A percentile compares a stretch with the other conserved stretches of the same genome.
These are phyloP conservation scores for Cairina moschata DNA, from an alignment of 2,113 vertebrate species.

Conservation along the genomic window DNA sequence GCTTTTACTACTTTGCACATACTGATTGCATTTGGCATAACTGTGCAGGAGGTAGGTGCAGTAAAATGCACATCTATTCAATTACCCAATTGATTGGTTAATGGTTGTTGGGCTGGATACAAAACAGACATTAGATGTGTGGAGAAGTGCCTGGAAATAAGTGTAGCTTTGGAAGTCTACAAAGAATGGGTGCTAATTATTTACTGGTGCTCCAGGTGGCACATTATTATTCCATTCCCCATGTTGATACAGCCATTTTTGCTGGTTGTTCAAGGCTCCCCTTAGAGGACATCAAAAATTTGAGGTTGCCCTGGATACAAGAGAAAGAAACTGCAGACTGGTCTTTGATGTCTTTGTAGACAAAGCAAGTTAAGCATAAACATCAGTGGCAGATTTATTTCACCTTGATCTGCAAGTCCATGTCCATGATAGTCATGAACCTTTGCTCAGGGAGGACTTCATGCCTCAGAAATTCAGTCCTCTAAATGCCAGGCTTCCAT, in stretches of 20 bases:
- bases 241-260: neutral
- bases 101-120: neutral
- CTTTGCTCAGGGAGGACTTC: neutral
- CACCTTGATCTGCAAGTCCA: neutral
- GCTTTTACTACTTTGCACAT: neutral
- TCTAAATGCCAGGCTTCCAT: neutral
- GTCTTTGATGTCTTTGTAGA: neutral
- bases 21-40: neutral
- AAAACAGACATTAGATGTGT: neutral
- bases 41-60: neutral
- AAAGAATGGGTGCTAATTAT: neutral
- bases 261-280: neutral
- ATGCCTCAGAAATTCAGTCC: neutral
- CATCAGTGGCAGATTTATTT: neutral
- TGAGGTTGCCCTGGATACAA: neutral
- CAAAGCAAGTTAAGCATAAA: neutral
- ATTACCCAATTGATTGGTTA: neutral
- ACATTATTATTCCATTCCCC: neutral
- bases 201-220: rapidly evolving
- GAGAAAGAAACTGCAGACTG: neutral
- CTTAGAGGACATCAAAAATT: neutral
- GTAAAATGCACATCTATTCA: neutral
- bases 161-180: neutral
- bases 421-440: neutral
- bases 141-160: neutral